These are phyloP conservation scores for Merops nubicus DNA, from an alignment of 2,113 vertebrate species.

Conservation along the genomic window DNA sequence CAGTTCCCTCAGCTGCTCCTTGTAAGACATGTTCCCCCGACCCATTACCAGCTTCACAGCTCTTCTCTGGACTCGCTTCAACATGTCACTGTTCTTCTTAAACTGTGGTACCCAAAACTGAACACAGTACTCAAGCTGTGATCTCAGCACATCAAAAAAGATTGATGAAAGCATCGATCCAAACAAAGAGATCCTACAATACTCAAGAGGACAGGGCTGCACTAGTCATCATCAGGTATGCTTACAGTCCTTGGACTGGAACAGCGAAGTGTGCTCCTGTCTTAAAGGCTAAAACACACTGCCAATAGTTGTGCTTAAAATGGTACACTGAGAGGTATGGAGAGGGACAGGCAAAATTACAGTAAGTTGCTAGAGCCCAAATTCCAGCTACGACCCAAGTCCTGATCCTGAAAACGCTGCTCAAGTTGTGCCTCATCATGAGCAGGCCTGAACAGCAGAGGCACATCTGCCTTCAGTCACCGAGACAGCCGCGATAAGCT, in stretches of 20 bases:
- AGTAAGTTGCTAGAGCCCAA: background rate
- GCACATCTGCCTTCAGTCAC: background rate
- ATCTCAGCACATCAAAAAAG: too few species aligned
- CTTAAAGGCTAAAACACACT: background rate
- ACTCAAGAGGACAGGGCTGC: background rate
- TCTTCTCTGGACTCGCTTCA: too few species aligned
- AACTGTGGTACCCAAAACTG: too few species aligned
- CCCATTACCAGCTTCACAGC: too few species aligned
- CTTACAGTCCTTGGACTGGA: background rate
- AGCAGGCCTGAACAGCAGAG: background rate
- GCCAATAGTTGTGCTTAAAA: background rate
- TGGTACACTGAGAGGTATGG: background rate
- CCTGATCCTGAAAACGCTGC: background rate
- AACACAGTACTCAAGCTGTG: too few species aligned
- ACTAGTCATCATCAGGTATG: accelerated
- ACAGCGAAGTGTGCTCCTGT: background rate
- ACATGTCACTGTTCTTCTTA: too few species aligned
- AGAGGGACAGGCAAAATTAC: background rate
- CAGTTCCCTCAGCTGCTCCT: too few species aligned
- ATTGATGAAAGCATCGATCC: background rate
- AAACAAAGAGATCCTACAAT: background rate
- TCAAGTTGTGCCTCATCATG: background rate
- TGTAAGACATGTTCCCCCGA: too few species aligned
- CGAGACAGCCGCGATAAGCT: background rate
- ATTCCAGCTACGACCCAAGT: background rate